phyloP scores from a whole-genome alignment of 2,797 vertebrate genomes.

The Dallia pectoralis region DNA sequence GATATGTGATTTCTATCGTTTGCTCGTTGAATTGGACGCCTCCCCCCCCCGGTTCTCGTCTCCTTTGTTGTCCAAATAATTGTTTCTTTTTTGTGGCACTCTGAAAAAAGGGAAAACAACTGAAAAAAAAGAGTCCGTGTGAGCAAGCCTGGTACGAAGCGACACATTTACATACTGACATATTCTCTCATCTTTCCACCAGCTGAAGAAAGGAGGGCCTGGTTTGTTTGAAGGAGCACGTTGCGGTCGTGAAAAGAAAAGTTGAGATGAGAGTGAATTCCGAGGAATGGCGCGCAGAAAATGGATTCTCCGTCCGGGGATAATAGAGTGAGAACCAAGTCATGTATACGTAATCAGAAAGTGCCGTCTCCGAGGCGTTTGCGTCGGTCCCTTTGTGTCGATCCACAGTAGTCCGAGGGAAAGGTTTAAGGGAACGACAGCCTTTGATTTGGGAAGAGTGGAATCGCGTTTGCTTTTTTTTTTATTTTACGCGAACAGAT shows the following conservation, averaged over 20 bases:
- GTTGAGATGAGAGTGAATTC: slow-evolving; percentile 71
- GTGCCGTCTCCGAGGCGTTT: slow-evolving; percentile 41
- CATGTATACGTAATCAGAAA: slow-evolving; percentile 64
- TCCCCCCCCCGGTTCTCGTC: slow-evolving; percentile 21
- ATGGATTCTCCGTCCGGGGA: slow-evolving; percentile 42
- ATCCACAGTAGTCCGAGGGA: slow-evolving; percentile 22
- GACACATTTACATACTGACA: slow-evolving; percentile 62
- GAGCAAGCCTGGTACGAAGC: slow-evolving; percentile 70
- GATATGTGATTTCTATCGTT: slow-evolving; percentile 87
- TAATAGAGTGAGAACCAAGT: slow-evolving; percentile 61
- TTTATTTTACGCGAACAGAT: neutral
- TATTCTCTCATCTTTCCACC: slow-evolving; percentile 47
- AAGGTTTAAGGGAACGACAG: slow-evolving; percentile 15
- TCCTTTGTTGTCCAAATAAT: slow-evolving; percentile 82
- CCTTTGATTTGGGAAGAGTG: slow-evolving; percentile 42
- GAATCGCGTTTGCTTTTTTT: slow-evolving; percentile 5
- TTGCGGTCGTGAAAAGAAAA: slow-evolving; percentile 69
- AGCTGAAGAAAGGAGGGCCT: slow-evolving; percentile 6
- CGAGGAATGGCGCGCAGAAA: slow-evolving; percentile 52
- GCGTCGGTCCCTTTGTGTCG: slow-evolving; percentile 17
- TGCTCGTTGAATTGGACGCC: slow-evolving; percentile 69
- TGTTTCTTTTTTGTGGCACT: slow-evolving; percentile 82
- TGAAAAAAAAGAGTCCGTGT: slow-evolving; percentile 62
- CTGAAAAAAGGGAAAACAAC: slow-evolving; percentile 54
- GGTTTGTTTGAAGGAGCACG: slow-evolving; percentile 67